Evolutionary conservation across 2,113 vertebrate genomes (phyloP).

Genomic region (Psittacara wagleri): DNA sequence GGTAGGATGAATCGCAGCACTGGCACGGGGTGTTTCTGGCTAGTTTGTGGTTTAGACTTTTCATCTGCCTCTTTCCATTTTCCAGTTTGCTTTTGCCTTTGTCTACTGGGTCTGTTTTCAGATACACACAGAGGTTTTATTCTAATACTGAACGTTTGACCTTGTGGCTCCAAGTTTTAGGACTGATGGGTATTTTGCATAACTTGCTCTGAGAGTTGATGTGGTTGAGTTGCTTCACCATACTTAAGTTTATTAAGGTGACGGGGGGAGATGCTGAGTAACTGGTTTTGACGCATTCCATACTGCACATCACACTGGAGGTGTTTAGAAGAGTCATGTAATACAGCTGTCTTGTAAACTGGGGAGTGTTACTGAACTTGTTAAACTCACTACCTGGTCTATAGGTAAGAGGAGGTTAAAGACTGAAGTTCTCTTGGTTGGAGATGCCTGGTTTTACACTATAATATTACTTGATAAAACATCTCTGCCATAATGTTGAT

Average conservation of each 20-base stretch:
- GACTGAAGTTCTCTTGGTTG: not conserved
- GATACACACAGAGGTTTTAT: accelerated
- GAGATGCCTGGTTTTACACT: not conserved
- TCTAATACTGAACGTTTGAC: not conserved
- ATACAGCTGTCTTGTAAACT: not conserved
- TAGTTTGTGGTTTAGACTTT: not conserved
- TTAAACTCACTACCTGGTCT: not conserved
- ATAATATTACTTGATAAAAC: not conserved
- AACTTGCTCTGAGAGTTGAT: not conserved
- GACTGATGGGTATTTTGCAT: not conserved
- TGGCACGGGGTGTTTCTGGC: accelerated
- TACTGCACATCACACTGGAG: not conserved
- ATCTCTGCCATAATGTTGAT: not conserved
- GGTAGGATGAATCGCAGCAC: constrained; percentile 64
- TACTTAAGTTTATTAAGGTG: not conserved
- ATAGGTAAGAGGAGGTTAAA: not conserved
- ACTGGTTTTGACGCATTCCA: accelerated
- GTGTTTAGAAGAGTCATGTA: not conserved
- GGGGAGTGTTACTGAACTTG: not conserved
- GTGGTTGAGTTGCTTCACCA: not conserved
- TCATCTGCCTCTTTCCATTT: not conserved
- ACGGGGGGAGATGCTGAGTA: not conserved
- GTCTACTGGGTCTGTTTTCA: accelerated
- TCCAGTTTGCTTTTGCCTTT: not conserved
- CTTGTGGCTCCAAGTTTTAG: not conserved